These are phyloP conservation scores for Ciconia stormi DNA, from an alignment of 2,113 vertebrate genomes.

Conservation along the genomic window DNA sequence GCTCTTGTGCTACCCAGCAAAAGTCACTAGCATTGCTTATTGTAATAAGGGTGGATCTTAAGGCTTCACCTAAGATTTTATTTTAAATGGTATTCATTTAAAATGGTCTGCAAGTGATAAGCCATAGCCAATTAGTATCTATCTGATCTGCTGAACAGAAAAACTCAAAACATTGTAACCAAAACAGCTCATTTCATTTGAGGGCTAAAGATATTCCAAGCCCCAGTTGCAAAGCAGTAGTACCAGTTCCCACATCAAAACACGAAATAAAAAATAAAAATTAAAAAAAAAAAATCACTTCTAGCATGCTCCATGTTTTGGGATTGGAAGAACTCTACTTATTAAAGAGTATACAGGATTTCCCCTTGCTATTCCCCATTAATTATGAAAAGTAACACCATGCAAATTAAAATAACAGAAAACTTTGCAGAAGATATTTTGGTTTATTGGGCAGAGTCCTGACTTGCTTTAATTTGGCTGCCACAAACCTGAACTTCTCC, in stretches of 20 bases:
- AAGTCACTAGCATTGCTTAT: background rate
- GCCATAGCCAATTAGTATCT: background rate
- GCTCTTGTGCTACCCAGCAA: background rate
- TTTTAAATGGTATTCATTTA: background rate
- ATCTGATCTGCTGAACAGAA: background rate
- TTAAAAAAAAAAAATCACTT: background rate
- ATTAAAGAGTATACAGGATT: background rate
- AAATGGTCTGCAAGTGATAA: background rate
- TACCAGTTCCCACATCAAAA: background rate
- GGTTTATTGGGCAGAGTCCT: background rate
- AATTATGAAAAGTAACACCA: background rate
- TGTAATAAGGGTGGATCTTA: background rate
- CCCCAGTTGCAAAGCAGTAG: background rate
- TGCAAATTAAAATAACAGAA: background rate
- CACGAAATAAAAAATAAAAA: background rate
- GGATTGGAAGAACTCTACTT: background rate
- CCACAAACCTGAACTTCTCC: background rate
- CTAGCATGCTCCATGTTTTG: background rate
- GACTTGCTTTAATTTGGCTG: background rate
- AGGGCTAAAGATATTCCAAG: background rate
- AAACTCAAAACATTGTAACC: background rate
- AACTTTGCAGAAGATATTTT: background rate
- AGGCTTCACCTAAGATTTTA: background rate
- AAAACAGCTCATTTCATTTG: background rate
- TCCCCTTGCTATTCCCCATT: background rate